Percentiles rank a stretch among this genome's conserved stretches.
phyloP scores from a whole-genome alignment of 2,113 vertebrate species.

The Pavo muticus region DNA sequence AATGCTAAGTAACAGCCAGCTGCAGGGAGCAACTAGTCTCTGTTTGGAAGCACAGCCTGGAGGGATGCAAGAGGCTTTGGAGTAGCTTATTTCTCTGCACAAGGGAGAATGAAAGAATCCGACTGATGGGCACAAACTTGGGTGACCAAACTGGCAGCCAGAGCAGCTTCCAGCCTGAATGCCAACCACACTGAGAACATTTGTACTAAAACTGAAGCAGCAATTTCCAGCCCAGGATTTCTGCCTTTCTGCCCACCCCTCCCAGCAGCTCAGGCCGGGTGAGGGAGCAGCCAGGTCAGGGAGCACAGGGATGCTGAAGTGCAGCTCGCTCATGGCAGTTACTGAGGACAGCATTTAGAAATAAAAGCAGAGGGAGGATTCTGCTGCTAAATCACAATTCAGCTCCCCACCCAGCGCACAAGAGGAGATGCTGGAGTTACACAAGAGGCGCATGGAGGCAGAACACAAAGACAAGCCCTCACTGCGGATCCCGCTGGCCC shows the following conservation, averaged over 20 bases:
- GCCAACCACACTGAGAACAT: neutral
- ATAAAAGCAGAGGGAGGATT: neutral
- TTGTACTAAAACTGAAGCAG: neutral
- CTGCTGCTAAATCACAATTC: neutral
- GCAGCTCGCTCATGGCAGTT: neutral
- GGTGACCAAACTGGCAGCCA: neutral
- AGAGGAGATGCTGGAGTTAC: neutral
- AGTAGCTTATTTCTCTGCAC: neutral
- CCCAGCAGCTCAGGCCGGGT: neutral
- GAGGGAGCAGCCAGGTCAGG: neutral
- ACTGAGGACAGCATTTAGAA: fast-evolving
- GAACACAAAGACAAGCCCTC: neutral
- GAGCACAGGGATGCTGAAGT: neutral
- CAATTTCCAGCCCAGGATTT: neutral
- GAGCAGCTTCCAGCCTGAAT: neutral
- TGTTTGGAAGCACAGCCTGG: neutral
- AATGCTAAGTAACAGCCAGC: neutral
- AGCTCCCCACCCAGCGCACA: fast-evolving
- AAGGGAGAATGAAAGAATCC: neutral
- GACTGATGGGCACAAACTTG: neutral
- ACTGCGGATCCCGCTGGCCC: neutral
- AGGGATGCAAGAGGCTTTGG: neutral
- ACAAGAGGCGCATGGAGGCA: neutral
- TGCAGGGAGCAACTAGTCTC: neutral
- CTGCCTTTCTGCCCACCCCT: neutral